phyloP scores from a whole-genome alignment of 2,797 vertebrate genomes.

The Sebastes taczanowskii region DNA sequence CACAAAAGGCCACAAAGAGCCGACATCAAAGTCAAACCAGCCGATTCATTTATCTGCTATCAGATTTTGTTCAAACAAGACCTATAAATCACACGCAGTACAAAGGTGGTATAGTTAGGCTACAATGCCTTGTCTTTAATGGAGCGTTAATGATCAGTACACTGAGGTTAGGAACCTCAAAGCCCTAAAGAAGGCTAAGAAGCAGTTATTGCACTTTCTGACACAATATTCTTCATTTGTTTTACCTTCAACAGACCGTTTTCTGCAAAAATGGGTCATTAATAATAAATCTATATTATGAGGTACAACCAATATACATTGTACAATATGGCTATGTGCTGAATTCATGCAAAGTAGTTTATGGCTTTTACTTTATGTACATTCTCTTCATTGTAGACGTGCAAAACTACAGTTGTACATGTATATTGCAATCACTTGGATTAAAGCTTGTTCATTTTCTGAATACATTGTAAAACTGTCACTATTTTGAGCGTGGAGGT shows the following conservation, averaged over 20 bases:
- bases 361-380: constrained; percentile 65
- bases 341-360: constrained; percentile 61
- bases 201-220: constrained; percentile 70
- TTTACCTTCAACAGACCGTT: constrained; percentile 37
- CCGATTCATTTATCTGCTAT: neutral
- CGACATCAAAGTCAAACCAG: neutral
- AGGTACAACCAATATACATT: constrained; percentile 55
- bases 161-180: constrained; percentile 30
- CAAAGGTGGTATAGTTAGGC: constrained; percentile 39
- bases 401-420: constrained; percentile 39
- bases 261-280: constrained; percentile 15
- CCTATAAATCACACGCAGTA: constrained; percentile 28
- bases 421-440: constrained; percentile 18
- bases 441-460: constrained; percentile 51
- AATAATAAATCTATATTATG: constrained; percentile 36
- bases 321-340: constrained; percentile 59
- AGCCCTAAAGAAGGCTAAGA: constrained; percentile 36
- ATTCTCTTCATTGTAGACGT: constrained; percentile 35
- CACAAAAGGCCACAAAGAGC: neutral
- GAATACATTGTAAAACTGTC: constrained; percentile 20
- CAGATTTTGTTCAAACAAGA: neutral
- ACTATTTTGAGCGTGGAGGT: constrained; percentile 9
- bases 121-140: constrained; percentile 62
- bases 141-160: constrained; percentile 54
- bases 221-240: constrained; percentile 48